A percentile compares a stretch with the other conserved stretches of the same genome.
Evolutionary conservation across 1,140 invertebrate species (phyloP).

Genomic region (Harpegnathos saltator): DNA sequence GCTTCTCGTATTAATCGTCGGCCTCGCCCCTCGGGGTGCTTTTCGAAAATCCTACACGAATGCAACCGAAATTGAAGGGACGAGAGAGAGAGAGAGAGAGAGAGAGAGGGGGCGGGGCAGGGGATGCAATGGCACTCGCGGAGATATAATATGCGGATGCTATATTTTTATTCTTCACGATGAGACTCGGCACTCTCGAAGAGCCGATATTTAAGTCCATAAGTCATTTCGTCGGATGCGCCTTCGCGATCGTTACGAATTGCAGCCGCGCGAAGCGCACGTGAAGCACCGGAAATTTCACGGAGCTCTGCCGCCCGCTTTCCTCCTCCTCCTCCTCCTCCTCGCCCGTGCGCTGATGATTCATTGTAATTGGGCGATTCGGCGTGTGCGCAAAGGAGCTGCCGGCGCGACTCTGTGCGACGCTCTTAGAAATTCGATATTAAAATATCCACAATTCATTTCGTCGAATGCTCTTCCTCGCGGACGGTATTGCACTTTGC

Average conservation of each 20-base stretch:
- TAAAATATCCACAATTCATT: constrained; percentile 23
- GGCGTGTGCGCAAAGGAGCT: too few species aligned
- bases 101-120: too few species aligned
- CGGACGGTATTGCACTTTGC: constrained; percentile 13
- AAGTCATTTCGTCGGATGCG: not conserved
- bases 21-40: too few species aligned
- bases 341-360: too few species aligned
- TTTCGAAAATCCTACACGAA: constrained; percentile 5
- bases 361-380: too few species aligned
- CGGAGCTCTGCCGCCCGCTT: not conserved
- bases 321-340: too few species aligned
- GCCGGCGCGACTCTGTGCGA: not conserved
- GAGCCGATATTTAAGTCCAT: constrained; percentile 21
- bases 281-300: not conserved
- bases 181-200: not conserved
- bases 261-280: not conserved
- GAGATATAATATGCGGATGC: not conserved
- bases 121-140: not conserved
- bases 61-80: not conserved
- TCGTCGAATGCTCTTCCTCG: constrained; percentile 3
- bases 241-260: constrained; percentile 6
- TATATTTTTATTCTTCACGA: not conserved
- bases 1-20: too few species aligned
- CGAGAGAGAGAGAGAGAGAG: not conserved
- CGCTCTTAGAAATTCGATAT: constrained; percentile 2